Conservation (phyloP, 1,140 invertebrate genomes). For the Pantala flavescens region DNA sequence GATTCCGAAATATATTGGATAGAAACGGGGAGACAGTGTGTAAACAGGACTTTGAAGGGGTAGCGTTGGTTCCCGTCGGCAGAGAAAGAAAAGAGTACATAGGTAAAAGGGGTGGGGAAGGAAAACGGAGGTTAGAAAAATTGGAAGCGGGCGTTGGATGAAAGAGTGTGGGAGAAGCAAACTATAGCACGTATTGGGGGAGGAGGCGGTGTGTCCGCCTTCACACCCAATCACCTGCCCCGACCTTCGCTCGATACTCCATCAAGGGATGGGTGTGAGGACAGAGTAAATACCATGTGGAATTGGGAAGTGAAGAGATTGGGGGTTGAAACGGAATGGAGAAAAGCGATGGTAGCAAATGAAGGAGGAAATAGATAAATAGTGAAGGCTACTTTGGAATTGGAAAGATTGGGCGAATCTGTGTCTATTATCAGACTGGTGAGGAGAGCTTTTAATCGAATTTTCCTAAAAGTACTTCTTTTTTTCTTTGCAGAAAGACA, state of each 20-base stretch:
- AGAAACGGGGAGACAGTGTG: not conserved
- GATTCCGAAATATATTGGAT: not conserved
- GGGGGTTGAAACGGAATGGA: no score
- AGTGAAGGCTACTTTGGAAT: no score
- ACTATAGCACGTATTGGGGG: not conserved
- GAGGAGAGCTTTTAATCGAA: no score
- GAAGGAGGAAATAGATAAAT: no score
- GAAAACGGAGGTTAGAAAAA: no score
- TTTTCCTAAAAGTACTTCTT: no score
- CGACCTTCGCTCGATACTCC: not conserved
- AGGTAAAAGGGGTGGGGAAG: no score
- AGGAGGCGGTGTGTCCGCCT: not conserved
- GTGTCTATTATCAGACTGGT: no score
- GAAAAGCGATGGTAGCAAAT: no score
- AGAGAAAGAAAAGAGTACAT: no score
- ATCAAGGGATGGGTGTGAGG: not conserved
- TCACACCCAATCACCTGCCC: slow-evolving; percentile 2
- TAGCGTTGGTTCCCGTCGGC: not conserved
- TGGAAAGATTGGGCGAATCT: no score
- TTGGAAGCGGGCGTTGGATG: not conserved
- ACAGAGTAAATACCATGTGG: not conserved
- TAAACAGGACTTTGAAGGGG: not conserved
- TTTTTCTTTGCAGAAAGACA: no score
- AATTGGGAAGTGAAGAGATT: not conserved
- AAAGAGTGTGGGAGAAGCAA: not conserved